Evolutionary conservation across 1,140 invertebrate species (phyloP).

Genomic region (Drosophila guanche): DNA sequence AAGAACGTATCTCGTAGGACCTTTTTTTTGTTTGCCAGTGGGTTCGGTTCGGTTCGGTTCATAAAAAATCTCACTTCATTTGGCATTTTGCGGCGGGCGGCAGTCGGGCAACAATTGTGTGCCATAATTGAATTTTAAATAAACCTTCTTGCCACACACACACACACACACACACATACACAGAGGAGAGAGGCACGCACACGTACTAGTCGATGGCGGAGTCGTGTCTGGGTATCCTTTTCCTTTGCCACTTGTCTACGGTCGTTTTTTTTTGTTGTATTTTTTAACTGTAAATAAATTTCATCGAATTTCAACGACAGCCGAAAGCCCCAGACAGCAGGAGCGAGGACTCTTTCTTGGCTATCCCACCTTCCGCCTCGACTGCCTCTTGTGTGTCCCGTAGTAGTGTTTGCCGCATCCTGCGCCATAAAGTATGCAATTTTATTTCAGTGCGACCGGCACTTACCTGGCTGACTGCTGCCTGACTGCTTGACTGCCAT

Average conservation of each 20-base stretch:
- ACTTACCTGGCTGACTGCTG: constrained; percentile 64
- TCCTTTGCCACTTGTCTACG: constrained; percentile 64
- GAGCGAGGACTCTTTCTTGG: constrained; percentile 22
- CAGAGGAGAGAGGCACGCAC: constrained; percentile 17
- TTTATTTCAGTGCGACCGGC: constrained; percentile 70
- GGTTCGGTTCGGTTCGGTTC: not conserved
- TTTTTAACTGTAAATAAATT: constrained; percentile 81
- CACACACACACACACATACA: constrained; percentile 42
- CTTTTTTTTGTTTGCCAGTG: constrained; percentile 8
- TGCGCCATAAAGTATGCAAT: constrained; percentile 76
- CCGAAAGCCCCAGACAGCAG: constrained; percentile 30
- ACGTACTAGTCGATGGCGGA: constrained; percentile 23
- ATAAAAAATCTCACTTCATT: constrained; percentile 31
- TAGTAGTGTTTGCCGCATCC: constrained; percentile 51
- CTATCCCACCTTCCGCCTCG: constrained; percentile 1
- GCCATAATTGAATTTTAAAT: constrained; percentile 83
- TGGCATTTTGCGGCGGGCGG: constrained; percentile 22
- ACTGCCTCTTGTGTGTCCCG: not conserved
- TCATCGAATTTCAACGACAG: constrained; percentile 66
- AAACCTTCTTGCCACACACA: constrained; percentile 59
- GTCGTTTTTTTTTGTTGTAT: constrained; percentile 21
- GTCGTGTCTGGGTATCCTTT: constrained; percentile 12
- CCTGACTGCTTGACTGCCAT: constrained; percentile 56
- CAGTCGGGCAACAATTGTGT: constrained; percentile 43
- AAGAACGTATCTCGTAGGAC: constrained; percentile 10